phyloP scores from a whole-genome alignment of 2,888 invertebrate species.

The Ichneumoninae sp. region DNA sequence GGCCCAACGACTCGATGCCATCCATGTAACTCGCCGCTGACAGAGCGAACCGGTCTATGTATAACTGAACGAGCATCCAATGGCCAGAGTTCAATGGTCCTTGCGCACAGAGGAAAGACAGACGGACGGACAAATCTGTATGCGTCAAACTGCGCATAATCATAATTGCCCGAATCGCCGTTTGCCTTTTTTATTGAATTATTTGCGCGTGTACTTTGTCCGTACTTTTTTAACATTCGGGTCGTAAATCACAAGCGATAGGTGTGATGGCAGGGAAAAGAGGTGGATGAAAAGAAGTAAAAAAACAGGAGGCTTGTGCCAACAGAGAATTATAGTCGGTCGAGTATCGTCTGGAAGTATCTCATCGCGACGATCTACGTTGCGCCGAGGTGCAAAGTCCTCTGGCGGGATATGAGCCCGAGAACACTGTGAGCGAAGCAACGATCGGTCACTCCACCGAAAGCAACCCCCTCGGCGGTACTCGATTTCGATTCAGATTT shows the following conservation, averaged over 20 bases:
- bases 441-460: slow-evolving; percentile 56
- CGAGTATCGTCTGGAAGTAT: slow-evolving; percentile 30
- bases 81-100: background rate
- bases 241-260: slow-evolving; percentile 38
- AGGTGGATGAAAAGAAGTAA: background rate
- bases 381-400: slow-evolving; percentile 16
- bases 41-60: background rate
- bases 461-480: slow-evolving; percentile 4
- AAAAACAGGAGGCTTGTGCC: slow-evolving; percentile 10
- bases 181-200: slow-evolving; percentile 6
- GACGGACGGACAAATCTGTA: background rate
- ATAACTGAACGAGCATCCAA: background rate
- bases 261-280: slow-evolving; percentile 7
- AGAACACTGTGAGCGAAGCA: slow-evolving; percentile 1
- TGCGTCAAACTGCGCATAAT: background rate
- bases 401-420: slow-evolving; percentile 9
- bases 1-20: background rate
- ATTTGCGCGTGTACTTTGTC: background rate
- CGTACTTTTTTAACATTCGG: background rate
- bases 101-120: background rate
- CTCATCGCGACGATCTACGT: slow-evolving; percentile 40
- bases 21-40: background rate
- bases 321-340: slow-evolving; percentile 38
- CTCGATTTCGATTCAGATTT: slow-evolving; percentile 68
- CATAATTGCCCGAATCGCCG: background rate